A percentile compares a stretch with the other conserved stretches of the same genome.
These are phyloP conservation scores for Lycocerus yunnanus DNA, from an alignment of 2,888 invertebrate species.

Conservation along the genomic window DNA sequence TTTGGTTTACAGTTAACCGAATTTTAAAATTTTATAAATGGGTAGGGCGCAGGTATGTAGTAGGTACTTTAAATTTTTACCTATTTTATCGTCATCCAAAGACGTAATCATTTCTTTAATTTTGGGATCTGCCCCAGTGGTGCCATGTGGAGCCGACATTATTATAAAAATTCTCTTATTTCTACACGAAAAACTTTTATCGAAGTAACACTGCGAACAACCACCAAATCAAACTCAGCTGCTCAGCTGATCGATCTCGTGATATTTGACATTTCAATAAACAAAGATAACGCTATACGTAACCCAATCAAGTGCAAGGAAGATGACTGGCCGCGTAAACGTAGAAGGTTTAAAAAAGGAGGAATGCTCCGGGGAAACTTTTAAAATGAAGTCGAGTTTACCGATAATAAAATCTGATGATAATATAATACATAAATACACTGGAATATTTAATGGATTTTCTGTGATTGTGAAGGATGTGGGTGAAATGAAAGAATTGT, in stretches of 20 bases:
- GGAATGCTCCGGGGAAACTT: not conserved
- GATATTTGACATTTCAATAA: conserved; percentile 29
- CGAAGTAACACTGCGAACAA: not conserved
- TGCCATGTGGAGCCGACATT: conserved; percentile 39
- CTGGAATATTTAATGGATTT: conserved; percentile 70
- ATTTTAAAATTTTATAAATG: conserved; percentile 12
- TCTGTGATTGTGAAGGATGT: conserved; percentile 66
- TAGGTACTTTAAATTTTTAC: conserved; percentile 61
- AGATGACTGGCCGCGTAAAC: not conserved
- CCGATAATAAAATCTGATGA: conserved; percentile 55
- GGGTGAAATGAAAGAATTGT: conserved; percentile 64
- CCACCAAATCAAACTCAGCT: conserved; percentile 17
- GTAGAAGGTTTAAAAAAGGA: not conserved
- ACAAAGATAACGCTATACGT: conserved; percentile 7
- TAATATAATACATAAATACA: conserved; percentile 60
- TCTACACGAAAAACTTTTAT: not conserved
- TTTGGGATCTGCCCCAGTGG: conserved; percentile 53
- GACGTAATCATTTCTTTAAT: conserved; percentile 76
- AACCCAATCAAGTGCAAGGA: not conserved
- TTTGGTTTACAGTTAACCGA: not conserved
- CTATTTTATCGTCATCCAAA: conserved; percentile 84
- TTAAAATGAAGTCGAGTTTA: conserved; percentile 36
- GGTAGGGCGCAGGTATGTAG: conserved; percentile 21
- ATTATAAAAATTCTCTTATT: conserved; percentile 15
- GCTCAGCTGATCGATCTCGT: conserved; percentile 35